These are phyloP conservation scores for Aethina tumida DNA, from an alignment of 1,140 invertebrate species.

Conservation along the genomic window DNA sequence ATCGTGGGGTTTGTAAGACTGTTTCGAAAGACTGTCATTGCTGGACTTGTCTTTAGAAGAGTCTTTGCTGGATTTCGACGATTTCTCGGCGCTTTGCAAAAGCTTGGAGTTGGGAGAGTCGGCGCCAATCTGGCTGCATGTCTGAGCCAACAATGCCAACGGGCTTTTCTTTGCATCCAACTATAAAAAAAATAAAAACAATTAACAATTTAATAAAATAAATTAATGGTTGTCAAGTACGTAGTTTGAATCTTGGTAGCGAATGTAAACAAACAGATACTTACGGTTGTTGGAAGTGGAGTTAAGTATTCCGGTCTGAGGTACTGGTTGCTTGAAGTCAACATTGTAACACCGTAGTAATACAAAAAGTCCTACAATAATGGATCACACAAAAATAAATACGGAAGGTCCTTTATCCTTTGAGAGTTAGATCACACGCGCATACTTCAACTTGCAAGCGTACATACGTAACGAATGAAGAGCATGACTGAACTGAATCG, in stretches of 20 bases:
- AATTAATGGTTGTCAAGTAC: not conserved
- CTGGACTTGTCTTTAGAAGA: conserved; percentile 48
- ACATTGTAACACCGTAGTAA: conserved; percentile 45
- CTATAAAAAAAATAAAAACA: conserved; percentile 55
- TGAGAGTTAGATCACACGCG: conserved; percentile 10
- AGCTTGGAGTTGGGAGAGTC: conserved; percentile 64
- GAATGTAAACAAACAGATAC: too few relatives aligned
- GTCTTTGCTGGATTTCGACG: conserved; percentile 39
- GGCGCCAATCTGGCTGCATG: conserved; percentile 90
- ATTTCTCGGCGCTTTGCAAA: conserved; percentile 53
- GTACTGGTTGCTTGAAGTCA: conserved; percentile 77
- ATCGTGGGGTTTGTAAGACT: conserved; percentile 61
- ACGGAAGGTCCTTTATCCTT: conserved; percentile 2
- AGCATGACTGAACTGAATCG: conserved; percentile 23
- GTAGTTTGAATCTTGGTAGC: too few relatives aligned
- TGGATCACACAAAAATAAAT: conserved; percentile 4
- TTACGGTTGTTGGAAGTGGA: conserved; percentile 79
- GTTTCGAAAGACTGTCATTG: conserved; percentile 34
- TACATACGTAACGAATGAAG: conserved; percentile 12
- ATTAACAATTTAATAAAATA: conserved; percentile 31
- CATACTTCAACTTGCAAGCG: conserved; percentile 8
- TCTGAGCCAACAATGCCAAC: conserved; percentile 83
- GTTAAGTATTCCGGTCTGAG: conserved; percentile 84
- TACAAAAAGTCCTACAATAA: conserved; percentile 2
- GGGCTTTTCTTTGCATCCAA: conserved; percentile 94